phyloP scores from a whole-genome alignment of 2,797 vertebrate genomes.

The Myotis planiceps region DNA sequence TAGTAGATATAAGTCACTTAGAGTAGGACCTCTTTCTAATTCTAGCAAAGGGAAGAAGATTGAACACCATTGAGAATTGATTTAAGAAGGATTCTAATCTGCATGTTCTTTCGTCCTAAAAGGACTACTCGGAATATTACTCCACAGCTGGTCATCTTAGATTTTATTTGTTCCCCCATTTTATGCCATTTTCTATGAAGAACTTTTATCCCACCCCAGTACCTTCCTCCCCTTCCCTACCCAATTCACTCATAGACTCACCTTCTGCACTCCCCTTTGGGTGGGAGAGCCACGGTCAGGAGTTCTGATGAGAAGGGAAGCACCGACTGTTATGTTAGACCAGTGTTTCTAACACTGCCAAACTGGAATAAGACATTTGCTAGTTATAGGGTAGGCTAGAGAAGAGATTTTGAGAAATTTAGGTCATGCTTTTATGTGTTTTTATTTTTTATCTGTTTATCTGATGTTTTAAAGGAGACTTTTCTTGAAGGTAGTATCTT shows the following conservation, averaged over 20 bases:
- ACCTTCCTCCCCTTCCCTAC: not conserved
- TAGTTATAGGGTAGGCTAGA: not conserved
- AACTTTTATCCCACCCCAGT: not conserved
- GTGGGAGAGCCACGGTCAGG: not conserved
- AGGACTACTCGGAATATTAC: not conserved
- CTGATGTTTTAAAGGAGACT: slow-evolving; percentile 72
- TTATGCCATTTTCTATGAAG: not conserved
- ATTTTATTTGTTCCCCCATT: not conserved
- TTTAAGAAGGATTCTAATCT: not conserved
- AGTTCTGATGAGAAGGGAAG: not conserved
- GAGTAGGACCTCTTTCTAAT: not conserved
- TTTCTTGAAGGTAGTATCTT: slow-evolving; percentile 71
- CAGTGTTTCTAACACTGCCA: not conserved
- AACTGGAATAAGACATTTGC: slow-evolving; percentile 41
- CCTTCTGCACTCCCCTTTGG: not conserved
- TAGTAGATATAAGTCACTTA: not conserved
- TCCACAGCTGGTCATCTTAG: not conserved
- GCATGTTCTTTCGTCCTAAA: not conserved
- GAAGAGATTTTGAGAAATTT: slow-evolving; percentile 69
- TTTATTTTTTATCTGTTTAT: slow-evolving; percentile 38
- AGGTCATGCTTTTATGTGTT: slow-evolving; percentile 71
- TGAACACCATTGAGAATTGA: not conserved
- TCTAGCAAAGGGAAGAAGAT: not conserved
- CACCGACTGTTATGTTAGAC: not conserved
- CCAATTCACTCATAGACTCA: not conserved